A percentile compares a stretch with the other conserved stretches of the same genome.
Conservation (phyloP, 2,888 invertebrate species). For the Elysia crispata region DNA sequence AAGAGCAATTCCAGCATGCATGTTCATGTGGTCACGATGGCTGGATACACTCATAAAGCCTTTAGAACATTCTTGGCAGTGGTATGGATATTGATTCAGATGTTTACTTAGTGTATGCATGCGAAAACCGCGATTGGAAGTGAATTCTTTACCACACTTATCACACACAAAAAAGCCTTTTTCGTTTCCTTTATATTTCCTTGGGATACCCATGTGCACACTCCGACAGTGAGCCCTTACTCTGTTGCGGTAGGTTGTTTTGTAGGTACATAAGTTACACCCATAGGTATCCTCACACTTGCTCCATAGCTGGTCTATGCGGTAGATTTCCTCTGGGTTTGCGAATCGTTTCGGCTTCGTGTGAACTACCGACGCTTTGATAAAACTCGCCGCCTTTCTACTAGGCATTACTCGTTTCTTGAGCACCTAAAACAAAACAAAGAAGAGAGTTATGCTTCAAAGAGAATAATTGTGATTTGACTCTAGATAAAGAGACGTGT, state of each 20-base stretch:
- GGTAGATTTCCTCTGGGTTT: background rate
- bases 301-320: background rate
- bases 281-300: background rate
- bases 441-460: too few species aligned
- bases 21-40: constrained; percentile 41
- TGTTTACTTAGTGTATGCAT: too few species aligned
- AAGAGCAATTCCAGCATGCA: constrained; percentile 27
- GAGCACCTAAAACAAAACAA: too few species aligned
- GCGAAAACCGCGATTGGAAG: too few species aligned
- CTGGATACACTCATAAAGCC: constrained; percentile 28
- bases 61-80: background rate
- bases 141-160: too few species aligned
- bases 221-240: background rate
- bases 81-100: too few species aligned
- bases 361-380: background rate
- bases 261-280: background rate
- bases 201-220: background rate
- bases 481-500: too few species aligned
- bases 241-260: constrained; percentile 1
- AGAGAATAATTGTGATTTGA: too few species aligned
- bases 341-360: background rate
- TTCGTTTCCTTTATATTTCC: background rate
- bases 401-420: background rate
- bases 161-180: background rate
- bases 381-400: background rate